Evolutionary conservation across 2,113 vertebrate genomes (phyloP).

Genomic region (Crypturellus undulatus): DNA sequence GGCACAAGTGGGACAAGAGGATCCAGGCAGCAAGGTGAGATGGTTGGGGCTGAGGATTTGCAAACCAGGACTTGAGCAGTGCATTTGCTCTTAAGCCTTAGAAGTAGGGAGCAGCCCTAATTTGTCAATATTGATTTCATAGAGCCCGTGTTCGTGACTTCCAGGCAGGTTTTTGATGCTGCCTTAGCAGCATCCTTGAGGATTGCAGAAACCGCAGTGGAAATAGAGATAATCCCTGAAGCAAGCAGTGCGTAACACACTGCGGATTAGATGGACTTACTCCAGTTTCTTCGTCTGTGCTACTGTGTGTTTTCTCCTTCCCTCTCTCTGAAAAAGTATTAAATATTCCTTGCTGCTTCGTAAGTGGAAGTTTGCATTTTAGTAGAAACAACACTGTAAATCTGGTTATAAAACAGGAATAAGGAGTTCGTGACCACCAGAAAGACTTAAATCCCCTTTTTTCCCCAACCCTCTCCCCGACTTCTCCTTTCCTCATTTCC

Average conservation of each 20-base stretch:
- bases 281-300: background rate
- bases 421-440: background rate
- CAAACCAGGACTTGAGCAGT: background rate
- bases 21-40: background rate
- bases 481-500: background rate
- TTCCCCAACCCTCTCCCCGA: background rate
- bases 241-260: accelerated
- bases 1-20: background rate
- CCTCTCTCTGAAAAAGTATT: background rate
- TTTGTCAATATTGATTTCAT: background rate
- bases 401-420: background rate
- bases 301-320: background rate
- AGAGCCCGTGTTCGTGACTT: background rate
- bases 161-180: background rate
- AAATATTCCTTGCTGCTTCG: background rate
- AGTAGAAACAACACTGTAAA: background rate
- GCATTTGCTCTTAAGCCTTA: background rate
- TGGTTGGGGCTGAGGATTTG: background rate
- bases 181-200: background rate
- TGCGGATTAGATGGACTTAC: background rate
- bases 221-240: background rate
- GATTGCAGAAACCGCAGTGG: background rate
- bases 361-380: background rate
- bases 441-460: background rate
- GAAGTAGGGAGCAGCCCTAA: background rate